These are phyloP conservation scores for Strigamia crassipes DNA, from an alignment of 2,888 invertebrate genomes.

Conservation along the genomic window DNA sequence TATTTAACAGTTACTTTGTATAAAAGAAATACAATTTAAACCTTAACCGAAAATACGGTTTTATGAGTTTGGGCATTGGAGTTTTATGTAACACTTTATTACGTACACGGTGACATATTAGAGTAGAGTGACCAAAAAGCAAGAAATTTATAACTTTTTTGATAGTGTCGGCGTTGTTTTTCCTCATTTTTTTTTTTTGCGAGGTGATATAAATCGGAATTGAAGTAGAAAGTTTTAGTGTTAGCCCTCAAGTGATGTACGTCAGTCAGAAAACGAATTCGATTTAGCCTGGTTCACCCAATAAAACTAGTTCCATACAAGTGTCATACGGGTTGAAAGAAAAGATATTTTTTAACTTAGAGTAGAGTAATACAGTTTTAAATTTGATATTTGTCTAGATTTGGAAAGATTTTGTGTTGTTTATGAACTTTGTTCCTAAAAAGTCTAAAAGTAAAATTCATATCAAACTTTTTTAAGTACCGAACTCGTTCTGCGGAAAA, in stretches of 20 bases:
- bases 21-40: too few relatives aligned
- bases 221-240: constrained; percentile 7
- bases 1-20: too few relatives aligned
- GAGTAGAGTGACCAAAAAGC: too few relatives aligned
- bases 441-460: too few relatives aligned
- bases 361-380: neutral
- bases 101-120: too few relatives aligned
- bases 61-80: neutral
- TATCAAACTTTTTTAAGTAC: too few relatives aligned
- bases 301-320: neutral
- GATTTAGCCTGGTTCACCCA: neutral
- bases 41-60: neutral
- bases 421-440: too few relatives aligned
- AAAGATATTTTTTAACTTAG: neutral
- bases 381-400: neutral
- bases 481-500: too few relatives aligned
- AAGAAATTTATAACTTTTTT: too few relatives aligned
- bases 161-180: neutral
- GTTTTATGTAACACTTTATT: neutral
- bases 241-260: constrained; percentile 1
- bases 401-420: too few relatives aligned
- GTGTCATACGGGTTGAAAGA: neutral
- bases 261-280: neutral
- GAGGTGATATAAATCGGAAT: neutral
- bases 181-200: neutral